A percentile compares a stretch with the other conserved stretches of the same genome.
phyloP scores from a whole-genome alignment of 2,113 vertebrate species.

The Platysternon megacephalum region DNA sequence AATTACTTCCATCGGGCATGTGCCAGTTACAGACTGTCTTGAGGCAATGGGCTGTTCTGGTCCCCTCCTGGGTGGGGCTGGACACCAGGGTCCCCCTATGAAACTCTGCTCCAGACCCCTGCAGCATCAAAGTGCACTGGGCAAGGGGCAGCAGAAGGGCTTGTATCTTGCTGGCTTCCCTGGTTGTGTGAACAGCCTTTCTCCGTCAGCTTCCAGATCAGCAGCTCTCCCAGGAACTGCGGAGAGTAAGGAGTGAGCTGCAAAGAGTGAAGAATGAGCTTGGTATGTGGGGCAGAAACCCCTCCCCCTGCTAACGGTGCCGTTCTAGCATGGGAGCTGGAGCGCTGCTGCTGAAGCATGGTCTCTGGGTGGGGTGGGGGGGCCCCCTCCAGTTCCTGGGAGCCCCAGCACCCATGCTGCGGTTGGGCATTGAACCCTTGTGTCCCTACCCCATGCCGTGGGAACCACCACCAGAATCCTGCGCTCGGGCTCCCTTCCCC shows the following conservation, averaged over 20 bases:
- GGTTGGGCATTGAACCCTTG: not conserved
- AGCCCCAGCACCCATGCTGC: not conserved
- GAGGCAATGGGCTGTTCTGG: not conserved
- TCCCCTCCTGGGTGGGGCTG: no score
- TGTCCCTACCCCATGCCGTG: not conserved
- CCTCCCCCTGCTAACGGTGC: no score
- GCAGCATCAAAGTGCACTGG: not conserved
- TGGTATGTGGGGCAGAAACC: not conserved
- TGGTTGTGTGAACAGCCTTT: not conserved
- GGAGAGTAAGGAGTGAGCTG: not conserved
- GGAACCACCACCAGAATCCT: not conserved
- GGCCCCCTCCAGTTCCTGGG: not conserved
- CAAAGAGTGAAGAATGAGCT: not conserved
- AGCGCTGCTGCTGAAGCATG: not conserved
- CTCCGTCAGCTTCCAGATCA: slow-evolving; percentile 24
- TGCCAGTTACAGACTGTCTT: not conserved
- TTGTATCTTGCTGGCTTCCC: not conserved
- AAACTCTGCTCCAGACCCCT: not conserved
- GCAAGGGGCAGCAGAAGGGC: not conserved
- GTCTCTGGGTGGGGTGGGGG: not conserved
- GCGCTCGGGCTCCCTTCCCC: not conserved
- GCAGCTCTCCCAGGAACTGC: slow-evolving; percentile 9
- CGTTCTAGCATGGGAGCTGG: no score
- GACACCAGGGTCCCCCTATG: not conserved
- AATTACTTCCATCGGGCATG: not conserved